These are phyloP conservation scores for Pollicipes pollicipes DNA, from an alignment of 1,140 invertebrate genomes.

Conservation along the genomic window DNA sequence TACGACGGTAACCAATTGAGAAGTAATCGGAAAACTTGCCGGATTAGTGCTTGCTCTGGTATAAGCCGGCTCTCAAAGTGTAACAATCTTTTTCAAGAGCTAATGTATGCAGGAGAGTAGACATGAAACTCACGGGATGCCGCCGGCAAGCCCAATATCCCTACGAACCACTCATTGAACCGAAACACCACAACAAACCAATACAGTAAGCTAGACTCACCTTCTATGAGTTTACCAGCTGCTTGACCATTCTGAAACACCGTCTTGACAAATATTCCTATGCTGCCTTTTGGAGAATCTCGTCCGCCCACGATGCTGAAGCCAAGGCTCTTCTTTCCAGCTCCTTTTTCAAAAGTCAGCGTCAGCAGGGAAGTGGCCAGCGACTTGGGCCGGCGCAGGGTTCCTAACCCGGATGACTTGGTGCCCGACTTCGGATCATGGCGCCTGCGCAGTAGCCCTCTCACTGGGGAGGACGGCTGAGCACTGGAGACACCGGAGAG, in stretches of 20 bases:
- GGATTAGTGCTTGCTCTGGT: too few relatives aligned
- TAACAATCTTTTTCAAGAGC: too few relatives aligned
- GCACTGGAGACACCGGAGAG: neutral
- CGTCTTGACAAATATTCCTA: slow-evolving; percentile 54
- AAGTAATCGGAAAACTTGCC: too few relatives aligned
- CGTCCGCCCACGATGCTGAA: slow-evolving; percentile 56
- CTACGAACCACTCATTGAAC: too few relatives aligned
- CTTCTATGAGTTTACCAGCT: slow-evolving; percentile 46
- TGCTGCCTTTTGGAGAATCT: slow-evolving; percentile 46
- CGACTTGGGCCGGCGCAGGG: slow-evolving; percentile 14
- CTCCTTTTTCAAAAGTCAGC: slow-evolving; percentile 41
- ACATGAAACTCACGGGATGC: too few relatives aligned
- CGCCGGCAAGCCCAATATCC: too few relatives aligned
- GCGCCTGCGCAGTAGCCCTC: neutral
- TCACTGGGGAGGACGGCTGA: neutral
- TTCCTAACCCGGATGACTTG: neutral
- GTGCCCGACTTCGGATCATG: neutral
- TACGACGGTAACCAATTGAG: too few relatives aligned
- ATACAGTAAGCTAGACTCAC: too few relatives aligned
- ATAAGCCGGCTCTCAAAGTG: too few relatives aligned
- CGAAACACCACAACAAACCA: too few relatives aligned
- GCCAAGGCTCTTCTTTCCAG: slow-evolving; percentile 44
- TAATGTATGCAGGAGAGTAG: too few relatives aligned
- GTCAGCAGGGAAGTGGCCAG: slow-evolving; percentile 25
- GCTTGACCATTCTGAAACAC: slow-evolving; percentile 50